Evolutionary conservation across 2,797 vertebrate species (phyloP).

Genomic region (Peromyscus attwateri): DNA sequence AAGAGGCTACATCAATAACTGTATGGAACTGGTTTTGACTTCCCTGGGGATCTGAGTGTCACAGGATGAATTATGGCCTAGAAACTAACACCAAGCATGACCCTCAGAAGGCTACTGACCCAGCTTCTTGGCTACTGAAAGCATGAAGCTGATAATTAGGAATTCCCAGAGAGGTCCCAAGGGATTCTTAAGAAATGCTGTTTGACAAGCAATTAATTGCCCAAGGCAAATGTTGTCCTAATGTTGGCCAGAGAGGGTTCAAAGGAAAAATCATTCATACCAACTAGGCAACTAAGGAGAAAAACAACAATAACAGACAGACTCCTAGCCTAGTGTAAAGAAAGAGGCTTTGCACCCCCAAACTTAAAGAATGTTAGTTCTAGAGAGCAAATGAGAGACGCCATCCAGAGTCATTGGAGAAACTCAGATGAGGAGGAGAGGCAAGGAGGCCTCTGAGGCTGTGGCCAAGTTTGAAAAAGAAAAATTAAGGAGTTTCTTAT

Average conservation of each 20-base stretch:
- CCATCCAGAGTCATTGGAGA: neutral
- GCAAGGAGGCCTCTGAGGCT: neutral
- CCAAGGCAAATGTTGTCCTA: neutral
- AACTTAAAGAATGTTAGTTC: neutral
- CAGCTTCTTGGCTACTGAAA: neutral
- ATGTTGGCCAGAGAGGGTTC: neutral
- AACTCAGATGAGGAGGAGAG: neutral
- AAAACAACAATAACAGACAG: neutral
- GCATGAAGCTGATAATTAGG: neutral
- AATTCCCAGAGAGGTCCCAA: neutral
- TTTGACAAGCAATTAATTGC: slow-evolving; percentile 20
- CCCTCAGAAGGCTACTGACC: neutral
- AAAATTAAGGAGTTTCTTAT: neutral
- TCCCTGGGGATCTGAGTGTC: neutral
- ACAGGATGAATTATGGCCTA: neutral
- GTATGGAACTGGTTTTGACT: neutral
- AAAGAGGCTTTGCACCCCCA: neutral
- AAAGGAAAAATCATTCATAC: neutral
- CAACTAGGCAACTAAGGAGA: neutral
- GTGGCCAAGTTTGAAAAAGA: neutral
- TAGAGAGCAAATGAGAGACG: slow-evolving; percentile 15
- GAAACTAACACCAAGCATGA: neutral
- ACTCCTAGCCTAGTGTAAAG: neutral
- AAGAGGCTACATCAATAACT: neutral
- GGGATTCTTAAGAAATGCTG: neutral